phyloP scores from a whole-genome alignment of 2,113 vertebrate genomes.

The Chrysemys picta region DNA sequence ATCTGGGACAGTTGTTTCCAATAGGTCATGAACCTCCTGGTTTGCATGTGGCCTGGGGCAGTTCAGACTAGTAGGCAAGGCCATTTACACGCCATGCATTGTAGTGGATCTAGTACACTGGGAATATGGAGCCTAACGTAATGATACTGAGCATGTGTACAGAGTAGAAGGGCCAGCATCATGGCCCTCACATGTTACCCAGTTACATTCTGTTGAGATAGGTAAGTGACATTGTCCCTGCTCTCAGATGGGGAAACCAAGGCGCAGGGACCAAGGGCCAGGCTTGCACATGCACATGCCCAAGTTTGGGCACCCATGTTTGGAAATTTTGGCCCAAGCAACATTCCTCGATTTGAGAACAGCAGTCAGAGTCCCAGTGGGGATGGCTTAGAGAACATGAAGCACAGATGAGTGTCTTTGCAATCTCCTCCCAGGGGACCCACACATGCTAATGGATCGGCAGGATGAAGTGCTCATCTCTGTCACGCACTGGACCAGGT shows the following conservation, averaged over 20 bases:
- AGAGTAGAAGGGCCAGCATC: neutral
- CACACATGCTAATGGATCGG: neutral
- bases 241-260: neutral
- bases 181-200: neutral
- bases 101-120: neutral
- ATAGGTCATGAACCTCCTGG: neutral
- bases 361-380: neutral
- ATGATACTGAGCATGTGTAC: neutral
- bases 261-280: neutral
- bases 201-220: no score
- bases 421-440: neutral
- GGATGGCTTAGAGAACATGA: neutral
- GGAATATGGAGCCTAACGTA: neutral
- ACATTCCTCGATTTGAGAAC: neutral
- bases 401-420: neutral
- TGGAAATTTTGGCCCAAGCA: neutral
- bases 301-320: neutral
- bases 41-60: neutral
- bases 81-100: neutral
- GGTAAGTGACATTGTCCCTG: neutral
- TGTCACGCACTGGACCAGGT: neutral
- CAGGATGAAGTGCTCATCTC: no score
- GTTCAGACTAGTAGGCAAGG: neutral
- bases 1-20: neutral
- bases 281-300: neutral